These are phyloP conservation scores for Drosophila anceps DNA, from an alignment of 2,888 invertebrate genomes.

Conservation along the genomic window DNA sequence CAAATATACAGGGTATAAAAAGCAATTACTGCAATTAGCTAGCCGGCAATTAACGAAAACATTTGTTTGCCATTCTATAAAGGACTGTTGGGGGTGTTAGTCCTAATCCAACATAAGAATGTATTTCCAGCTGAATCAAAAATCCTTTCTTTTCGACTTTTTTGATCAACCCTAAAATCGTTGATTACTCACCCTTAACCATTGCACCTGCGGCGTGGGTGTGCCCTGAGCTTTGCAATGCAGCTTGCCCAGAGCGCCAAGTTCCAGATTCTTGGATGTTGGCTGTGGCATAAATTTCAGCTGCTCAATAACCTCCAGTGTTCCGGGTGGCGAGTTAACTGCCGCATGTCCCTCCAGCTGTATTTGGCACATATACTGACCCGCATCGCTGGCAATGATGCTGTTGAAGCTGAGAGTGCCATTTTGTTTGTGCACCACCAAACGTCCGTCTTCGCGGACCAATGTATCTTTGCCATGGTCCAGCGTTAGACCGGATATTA, in stretches of 20 bases:
- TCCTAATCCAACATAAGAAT: background rate
- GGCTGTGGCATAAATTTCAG: conserved; percentile 94
- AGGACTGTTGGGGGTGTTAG: background rate
- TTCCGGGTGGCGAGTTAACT: conserved; percentile 78
- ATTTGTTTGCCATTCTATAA: too few relatives aligned
- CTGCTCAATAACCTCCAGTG: conserved; percentile 87
- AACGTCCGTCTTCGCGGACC: conserved; percentile 82
- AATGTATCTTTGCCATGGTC: conserved; percentile 75
- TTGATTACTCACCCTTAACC: conserved; percentile 84
- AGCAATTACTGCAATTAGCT: too few relatives aligned
- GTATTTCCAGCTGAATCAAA: too few relatives aligned
- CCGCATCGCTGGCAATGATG: conserved; percentile 84
- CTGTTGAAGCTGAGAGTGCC: conserved; percentile 84
- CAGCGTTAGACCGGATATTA: conserved; percentile 49
- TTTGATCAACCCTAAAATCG: too few relatives aligned
- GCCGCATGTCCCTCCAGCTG: conserved; percentile 84
- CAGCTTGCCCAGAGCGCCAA: conserved; percentile 92
- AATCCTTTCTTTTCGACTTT: too few relatives aligned
- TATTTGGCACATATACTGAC: conserved; percentile 85
- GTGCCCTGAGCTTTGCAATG: conserved; percentile 96
- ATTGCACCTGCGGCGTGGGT: conserved; percentile 85
- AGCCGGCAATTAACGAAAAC: too few relatives aligned
- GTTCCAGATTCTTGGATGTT: conserved; percentile 93
- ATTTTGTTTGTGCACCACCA: conserved; percentile 82
- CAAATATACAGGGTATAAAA: too few relatives aligned